Base-by-base conservation (phyloP, 2,797 vertebrate species). In the Lagorchestes hirsutus region DNA sequence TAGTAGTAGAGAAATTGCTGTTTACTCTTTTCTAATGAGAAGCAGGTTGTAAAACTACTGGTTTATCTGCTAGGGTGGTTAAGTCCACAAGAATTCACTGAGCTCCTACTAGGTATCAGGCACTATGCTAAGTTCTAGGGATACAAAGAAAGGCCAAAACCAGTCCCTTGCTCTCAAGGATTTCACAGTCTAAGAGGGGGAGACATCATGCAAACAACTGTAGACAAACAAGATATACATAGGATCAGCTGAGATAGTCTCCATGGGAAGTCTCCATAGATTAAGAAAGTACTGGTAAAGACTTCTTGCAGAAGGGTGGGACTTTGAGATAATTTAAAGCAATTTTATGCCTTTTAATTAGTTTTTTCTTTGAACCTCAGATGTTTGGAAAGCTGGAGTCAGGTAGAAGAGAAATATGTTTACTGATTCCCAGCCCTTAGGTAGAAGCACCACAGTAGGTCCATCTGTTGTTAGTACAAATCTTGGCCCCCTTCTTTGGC, bases 1-100 rank as follows among this genome's bases (percentile, higher is more conserved):
- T 95, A 95, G 93, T 93, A 90, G 59, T 62, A 91, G 74, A 59
- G 94, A 90, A 95, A 55, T 92, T 93, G 94, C 95, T 95, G 12
- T 90, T 96, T 96, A 67, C 95, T 93, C 55, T 96, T 96, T 96
- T 95, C 93, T 95, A 93, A 91, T n/a, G 93, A 93, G 95, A 96
- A 93, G 62, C 87, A 96, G 94, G 57, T 57, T 90, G 94, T 62
- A 55, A 96, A 92, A 90, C 6, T 90, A 95, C 94, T 46, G 29
- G 58, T 95, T 95, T 94, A 91, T 93, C 67, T 55, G 52, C 93
- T 27, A 50, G 40, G 57, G 34, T 59, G 67, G 96, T 74, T 91
- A 90, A 96, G 95, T 82, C 67, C 50, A 1, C 0, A 27, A 87
- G 40, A 50, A 50, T 50, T 87, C 74, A 50, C 40, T 87, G 50